Evolutionary conservation across 2,797 vertebrate species (phyloP).

Genomic region (Crocodylus rhombifer): DNA sequence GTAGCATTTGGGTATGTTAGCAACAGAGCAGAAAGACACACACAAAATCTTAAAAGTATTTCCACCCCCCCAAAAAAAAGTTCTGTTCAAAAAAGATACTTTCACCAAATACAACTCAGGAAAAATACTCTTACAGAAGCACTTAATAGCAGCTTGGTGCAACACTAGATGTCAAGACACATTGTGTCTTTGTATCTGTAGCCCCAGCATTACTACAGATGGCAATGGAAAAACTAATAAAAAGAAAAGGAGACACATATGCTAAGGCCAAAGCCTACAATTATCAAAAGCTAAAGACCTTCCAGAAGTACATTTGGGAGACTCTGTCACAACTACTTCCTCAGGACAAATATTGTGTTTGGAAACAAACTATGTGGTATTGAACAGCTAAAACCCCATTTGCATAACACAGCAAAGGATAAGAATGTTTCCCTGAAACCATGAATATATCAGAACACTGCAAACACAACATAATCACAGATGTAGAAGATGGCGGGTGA

Average conservation of each 20-base stretch:
- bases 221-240: neutral
- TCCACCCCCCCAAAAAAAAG: neutral
- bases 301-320: neutral
- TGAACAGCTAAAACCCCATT: neutral
- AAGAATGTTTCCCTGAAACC: neutral
- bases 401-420: neutral
- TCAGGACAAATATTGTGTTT: neutral
- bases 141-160: neutral
- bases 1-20: too few species aligned
- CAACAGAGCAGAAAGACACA: too few species aligned
- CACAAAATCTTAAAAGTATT: neutral
- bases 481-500: neutral
- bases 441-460: neutral
- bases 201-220: neutral
- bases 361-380: neutral
- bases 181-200: neutral
- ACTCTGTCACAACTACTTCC: neutral
- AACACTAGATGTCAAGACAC: neutral
- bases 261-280: neutral
- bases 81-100: neutral
- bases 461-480: neutral
- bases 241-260: neutral
- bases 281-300: neutral
- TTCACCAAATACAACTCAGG: neutral
- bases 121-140: neutral